These are phyloP conservation scores for Procambarus clarkii DNA, from an alignment of 1,140 invertebrate species.

Conservation along the genomic window DNA sequence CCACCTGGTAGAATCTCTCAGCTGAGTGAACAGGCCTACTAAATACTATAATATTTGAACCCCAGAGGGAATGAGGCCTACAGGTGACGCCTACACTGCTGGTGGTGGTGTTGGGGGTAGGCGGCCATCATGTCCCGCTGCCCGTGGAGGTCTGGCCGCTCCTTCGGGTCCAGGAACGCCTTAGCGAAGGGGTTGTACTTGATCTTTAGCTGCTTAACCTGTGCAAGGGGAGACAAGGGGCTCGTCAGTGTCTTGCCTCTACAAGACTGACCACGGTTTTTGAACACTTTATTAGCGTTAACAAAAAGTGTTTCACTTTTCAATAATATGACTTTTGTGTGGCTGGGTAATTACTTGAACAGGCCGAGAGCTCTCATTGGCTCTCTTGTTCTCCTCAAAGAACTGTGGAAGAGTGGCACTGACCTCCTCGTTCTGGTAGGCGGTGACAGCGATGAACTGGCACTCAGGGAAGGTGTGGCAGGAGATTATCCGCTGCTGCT, in stretches of 20 bases:
- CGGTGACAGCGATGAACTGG: conserved; percentile 96
- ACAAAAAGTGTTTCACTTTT: too few relatives aligned
- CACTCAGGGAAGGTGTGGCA: conserved; percentile 95
- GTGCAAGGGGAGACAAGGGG: neutral
- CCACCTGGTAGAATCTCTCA: too few relatives aligned
- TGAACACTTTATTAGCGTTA: too few relatives aligned
- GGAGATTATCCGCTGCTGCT: conserved; percentile 78
- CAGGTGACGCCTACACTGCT: conserved; percentile 26
- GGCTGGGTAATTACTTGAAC: too few relatives aligned
- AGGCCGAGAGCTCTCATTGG: too few relatives aligned
- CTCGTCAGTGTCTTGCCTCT: too few relatives aligned
- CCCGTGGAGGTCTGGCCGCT: conserved; percentile 36
- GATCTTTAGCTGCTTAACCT: conserved; percentile 96
- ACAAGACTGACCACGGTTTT: too few relatives aligned
- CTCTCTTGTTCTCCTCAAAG: neutral
- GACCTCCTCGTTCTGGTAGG: conserved; percentile 96
- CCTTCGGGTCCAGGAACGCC: conserved; percentile 82
- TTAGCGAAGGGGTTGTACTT: conserved; percentile 98
- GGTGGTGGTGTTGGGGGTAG: conserved; percentile 34
- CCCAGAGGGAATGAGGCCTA: too few relatives aligned
- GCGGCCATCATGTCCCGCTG: conserved; percentile 37
- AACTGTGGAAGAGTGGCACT: conserved; percentile 26
- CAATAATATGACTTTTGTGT: too few relatives aligned
- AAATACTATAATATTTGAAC: too few relatives aligned
- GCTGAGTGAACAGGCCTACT: too few relatives aligned